Base-by-base conservation (phyloP, 2,888 invertebrate species). In the Abrostola tripartita region DNA sequence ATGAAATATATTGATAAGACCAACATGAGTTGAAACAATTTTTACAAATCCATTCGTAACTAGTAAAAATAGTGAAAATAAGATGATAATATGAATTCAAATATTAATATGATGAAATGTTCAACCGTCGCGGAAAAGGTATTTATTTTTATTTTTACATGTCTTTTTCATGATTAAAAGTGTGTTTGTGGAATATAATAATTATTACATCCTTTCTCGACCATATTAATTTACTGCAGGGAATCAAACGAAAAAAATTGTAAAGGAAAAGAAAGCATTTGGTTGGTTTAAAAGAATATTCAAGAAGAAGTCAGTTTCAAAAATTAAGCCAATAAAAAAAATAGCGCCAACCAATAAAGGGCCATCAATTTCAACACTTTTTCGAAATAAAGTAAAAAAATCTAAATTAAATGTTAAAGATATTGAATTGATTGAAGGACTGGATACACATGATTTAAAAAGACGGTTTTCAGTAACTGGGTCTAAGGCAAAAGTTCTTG, bases 401-500 rank as follows among this genome's bases (percentile, higher is more conserved):
- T 78, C 79, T 6, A 79, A 82, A 68, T 54, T 82, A 56, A 71
- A 74, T 60, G 54, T 74, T 0, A 76, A 78, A 67, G 79, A 83
- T 64, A 71, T 85, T 55, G 74, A 83, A 63, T 44, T 83, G 41
- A 68, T 85, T 5, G 72, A 82, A n/a, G 82, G 80, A 5, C 47
- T 76, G 36, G 61, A 68, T 38, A 64, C 64, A 38, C 49, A 53
- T 1, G 76, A 83, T 51, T 65, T 86, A 38, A 79, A 70, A 62
- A 80, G 74, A 35, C 76, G 73, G 24, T 83, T 71, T 70, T 73
- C 76, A 35, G 35, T 88, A 5, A 73, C 68, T 47, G 64, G 76
- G 12, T 78, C 83, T 14, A 81, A 84, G 64, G 76, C 68, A 5
- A 76, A 70, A 52, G 36, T 84, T 57, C 78, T 89, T 11, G 76